Evolutionary conservation across 37 sponge, comb jelly and placozoan species (phyloP).

Genomic region (Ephydatia muelleri): DNA sequence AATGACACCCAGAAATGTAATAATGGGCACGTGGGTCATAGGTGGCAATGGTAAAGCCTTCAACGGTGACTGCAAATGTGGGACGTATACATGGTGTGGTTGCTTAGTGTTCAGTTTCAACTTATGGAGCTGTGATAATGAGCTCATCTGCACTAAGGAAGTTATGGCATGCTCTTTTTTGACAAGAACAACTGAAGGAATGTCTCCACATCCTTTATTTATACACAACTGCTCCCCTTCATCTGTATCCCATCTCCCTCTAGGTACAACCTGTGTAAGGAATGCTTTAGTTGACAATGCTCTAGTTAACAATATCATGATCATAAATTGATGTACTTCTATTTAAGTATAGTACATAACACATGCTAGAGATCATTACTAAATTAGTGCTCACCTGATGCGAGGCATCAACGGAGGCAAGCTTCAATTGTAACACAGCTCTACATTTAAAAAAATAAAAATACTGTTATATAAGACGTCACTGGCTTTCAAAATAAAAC

Average conservation of each 20-base stretch:
- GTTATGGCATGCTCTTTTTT: neutral
- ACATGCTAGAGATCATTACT: no score
- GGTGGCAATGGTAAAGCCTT: neutral
- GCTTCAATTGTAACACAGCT: neutral
- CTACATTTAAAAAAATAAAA: no score
- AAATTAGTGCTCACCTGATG: neutral
- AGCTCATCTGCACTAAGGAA: neutral
- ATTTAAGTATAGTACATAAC: no score
- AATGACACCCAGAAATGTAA: neutral
- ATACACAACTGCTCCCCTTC: neutral
- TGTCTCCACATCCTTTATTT: no score
- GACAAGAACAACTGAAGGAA: neutral
- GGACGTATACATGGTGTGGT: neutral
- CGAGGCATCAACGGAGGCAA: neutral
- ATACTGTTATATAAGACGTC: no score
- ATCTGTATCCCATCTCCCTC: neutral
- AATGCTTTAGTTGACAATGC: neutral
- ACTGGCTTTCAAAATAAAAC: no score
- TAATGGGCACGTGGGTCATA: neutral
- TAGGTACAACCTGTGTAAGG: neutral
- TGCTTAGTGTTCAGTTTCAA: neutral
- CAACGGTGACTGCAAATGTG: neutral
- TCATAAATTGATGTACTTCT: no score
- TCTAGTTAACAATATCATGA: no score
- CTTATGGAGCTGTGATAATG: neutral